These are phyloP conservation scores for Galleria mellonella DNA, from an alignment of 1,140 invertebrate genomes.

Conservation along the genomic window DNA sequence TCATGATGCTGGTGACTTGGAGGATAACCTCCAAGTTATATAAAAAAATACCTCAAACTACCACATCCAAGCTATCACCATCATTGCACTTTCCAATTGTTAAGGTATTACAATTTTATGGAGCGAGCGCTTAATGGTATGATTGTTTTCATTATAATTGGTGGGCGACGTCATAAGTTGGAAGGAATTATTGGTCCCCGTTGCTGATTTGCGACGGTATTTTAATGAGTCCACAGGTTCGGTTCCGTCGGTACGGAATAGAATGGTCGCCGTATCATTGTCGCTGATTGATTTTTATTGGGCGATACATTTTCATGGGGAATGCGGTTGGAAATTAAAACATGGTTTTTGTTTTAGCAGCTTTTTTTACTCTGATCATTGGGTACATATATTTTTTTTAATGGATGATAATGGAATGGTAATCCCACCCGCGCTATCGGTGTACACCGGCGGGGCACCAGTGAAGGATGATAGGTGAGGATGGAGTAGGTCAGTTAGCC, in stretches of 20 bases:
- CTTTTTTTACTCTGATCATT: no score
- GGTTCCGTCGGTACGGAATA: neutral
- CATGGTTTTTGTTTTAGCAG: no score
- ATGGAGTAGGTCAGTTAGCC: no score
- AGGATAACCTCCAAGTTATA: no score
- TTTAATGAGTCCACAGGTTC: constrained; percentile 6
- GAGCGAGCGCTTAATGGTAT: constrained; percentile 30
- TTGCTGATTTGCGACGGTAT: constrained; percentile 19
- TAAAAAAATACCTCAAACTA: neutral
- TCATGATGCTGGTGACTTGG: no score
- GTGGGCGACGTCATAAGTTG: constrained; percentile 29
- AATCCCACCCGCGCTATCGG: no score
- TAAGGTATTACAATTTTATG: constrained; percentile 23
- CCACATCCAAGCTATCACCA: constrained; percentile 8
- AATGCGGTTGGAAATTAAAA: no score
- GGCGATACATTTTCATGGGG: no score
- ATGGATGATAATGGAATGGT: no score
- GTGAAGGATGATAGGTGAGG: no score
- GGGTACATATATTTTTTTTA: no score
- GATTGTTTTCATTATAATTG: constrained; percentile 49
- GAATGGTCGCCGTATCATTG: neutral
- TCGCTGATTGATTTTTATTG: neutral
- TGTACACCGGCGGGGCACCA: no score
- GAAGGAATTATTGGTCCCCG: constrained; percentile 23
- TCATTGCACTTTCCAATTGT: constrained; percentile 13